A percentile compares a stretch with the other conserved stretches of the same genome.
phyloP scores from a whole-genome alignment of 2,113 vertebrate genomes.

The Macrotis lagotis region DNA sequence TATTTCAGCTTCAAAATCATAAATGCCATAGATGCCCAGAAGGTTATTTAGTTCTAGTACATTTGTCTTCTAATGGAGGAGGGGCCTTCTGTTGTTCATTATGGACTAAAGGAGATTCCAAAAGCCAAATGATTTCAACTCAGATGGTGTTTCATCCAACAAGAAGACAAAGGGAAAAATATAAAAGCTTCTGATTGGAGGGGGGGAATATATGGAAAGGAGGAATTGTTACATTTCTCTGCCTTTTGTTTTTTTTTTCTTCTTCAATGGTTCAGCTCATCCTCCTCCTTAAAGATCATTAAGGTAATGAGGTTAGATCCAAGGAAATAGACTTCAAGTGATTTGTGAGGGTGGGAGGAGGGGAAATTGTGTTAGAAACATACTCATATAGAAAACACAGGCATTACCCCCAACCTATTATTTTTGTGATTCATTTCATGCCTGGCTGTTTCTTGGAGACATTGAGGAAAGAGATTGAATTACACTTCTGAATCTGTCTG shows the following conservation, averaged over 20 bases:
- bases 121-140: conserved; percentile 32
- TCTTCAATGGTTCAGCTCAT: background rate
- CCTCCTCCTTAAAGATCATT: background rate
- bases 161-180: background rate
- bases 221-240: background rate
- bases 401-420: background rate
- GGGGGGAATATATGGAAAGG: background rate
- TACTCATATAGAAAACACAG: background rate
- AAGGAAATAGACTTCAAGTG: background rate
- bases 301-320: background rate
- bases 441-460: conserved; percentile 28
- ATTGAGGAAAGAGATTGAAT: conserved; percentile 44
- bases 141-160: background rate
- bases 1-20: background rate
- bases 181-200: background rate
- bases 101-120: background rate
- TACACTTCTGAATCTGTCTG: background rate
- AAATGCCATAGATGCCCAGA: background rate
- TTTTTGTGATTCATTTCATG: background rate
- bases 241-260: background rate
- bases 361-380: background rate
- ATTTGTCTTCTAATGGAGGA: background rate
- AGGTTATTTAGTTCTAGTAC: background rate
- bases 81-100: background rate
- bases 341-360: background rate